Base-by-base conservation (phyloP, 2,888 invertebrate species). In the Aricia artaxerxes region DNA sequence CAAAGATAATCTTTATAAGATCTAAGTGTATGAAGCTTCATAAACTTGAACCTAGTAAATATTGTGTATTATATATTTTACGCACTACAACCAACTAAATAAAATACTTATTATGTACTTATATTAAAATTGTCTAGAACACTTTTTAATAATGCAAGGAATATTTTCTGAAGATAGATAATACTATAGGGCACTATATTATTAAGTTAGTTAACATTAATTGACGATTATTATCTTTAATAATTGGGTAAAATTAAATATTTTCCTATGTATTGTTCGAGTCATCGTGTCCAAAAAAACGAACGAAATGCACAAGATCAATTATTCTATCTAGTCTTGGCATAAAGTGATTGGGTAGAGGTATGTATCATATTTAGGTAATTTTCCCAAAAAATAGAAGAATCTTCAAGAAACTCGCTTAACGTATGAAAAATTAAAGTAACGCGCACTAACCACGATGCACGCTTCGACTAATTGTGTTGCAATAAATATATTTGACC, bases 381-480 rank as follows among this genome's bases (percentile, higher is more conserved):
- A 69, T 31, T 35, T 4, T 69, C 13, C 35, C 4, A 13, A 16
- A 69, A 35, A 69, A 35, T 13, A 2, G 13, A 38, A 13, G 11
- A 69, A 38, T 69, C 5, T 16, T 69, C 16, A 13, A 38, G 35
- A 69, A 69, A 69, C 35, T 5, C 31, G 13, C 35, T 0, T 69
- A 73, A n/a, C 40, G 6, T 7, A 73, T 3, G 73, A 44, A 76
- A 57, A 76, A 38, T 69, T 57, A 57, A 31, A 57, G 49, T 82
- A 84, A 81, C 81, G 83, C 82, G 82, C 80, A 81, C 79, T 81
- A 80, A 77, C 75, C 79, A 78, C 16, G 72, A 77, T 16, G 64
- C 77, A 76, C 44, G 78, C 78, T 76, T 78, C 49, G 76, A 82
- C 81, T 69, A 1, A 57, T 75, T 81, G 81, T 80, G 80, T 81